Evolutionary conservation across 2,888 invertebrate genomes (phyloP), one percentile per base, ranked within the genome.

Genomic region (Trichogramma dendrolimi): DNA sequence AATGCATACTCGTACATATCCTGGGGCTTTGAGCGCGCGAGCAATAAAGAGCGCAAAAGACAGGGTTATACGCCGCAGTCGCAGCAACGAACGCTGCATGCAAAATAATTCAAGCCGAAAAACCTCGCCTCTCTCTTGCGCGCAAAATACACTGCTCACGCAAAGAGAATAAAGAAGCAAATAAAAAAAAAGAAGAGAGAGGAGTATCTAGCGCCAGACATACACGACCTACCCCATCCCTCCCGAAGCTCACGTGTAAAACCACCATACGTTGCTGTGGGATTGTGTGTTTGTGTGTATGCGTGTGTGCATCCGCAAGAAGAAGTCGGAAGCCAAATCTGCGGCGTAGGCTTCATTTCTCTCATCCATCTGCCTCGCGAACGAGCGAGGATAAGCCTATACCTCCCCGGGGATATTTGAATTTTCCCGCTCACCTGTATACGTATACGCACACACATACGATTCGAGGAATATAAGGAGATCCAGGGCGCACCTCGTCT

Each of bases 81-180:
- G 27, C 27, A 27, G 27, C 27, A 27, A 27, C 27, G 27, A 27
- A 27, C 27, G 27, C 27, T 27, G 55, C 62, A 58, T 55, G 62
- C 62, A 62, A 58, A 61, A 58, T 61, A 63, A 63, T 63, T 63
- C 63, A 60, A 54, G 52, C 50, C 53, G 47, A 60, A 63, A 7
- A 27, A 27, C 27, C 27, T 27, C 27, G 27, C 27, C 27, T 27
- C 27, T 27, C 27, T 27, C n/a, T 10, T 42, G 56, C 44, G 38
- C 27, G 27, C 27, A 27, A 27, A 27, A 27, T 27, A 27, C 27
- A 27, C 27, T 27, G 27, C 27, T 10, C 60, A 49, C 54, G 62
- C 51, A 49, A 60, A 52, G 57, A 60, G 57, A 53, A 59, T 55
- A 60, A 48, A 60, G 41, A 60, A 38, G 11, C 42, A 27, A 27